Base-by-base conservation (phyloP, 2,113 vertebrate genomes). In the Tenebrosternarchus preto region DNA sequence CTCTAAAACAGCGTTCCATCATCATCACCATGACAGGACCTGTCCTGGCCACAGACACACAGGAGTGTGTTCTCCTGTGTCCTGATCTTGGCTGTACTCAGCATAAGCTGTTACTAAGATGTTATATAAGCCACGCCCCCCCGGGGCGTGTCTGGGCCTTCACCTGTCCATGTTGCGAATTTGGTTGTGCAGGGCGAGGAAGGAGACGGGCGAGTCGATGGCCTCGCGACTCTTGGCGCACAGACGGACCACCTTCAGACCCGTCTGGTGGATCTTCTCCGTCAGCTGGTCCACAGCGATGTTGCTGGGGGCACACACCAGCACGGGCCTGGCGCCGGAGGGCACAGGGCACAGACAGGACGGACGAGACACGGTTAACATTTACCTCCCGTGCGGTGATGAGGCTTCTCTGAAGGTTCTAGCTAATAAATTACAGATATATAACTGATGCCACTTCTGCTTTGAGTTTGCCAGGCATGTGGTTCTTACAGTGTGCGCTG, bases 101-200 rank as follows among this genome's bases (percentile, higher is more conserved):
- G 43, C 6, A 46, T 6, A 12, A 46, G 11, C 43, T 9, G 11
- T 46, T 9, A 46, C 43, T 46, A 46, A 46, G 11, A 6, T 9
- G 6, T 46, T 6, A 36, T n/a, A n/a, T n/a, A n/a, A n/a, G n/a
- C n/a, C n/a, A n/a, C n/a, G n/a, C n/a, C n/a, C n/a, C n/a, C n/a
- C n/a, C n/a, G n/a, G n/a, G n/a, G n/a, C n/a, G n/a, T n/a, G n/a
- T n/a, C 9, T 11, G 9, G 39, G 39, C 39, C 29, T 46, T 61
- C 63, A 99, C 98, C 98, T 99, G 86, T 99, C 98, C 97, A 99
- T 99, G 90, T 99, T 99, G 83, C 98, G 93, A 89, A 99, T 99
- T 93, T 99, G 98, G 86, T 99, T 99, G 87, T 99, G 98, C 84
- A 99, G 86, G 0, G 98, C 98, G 88, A 99, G 85, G 91, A 99